Evolutionary conservation across 2,888 invertebrate species (phyloP), one percentile per base, ranked within the genome.

Genomic region (Tubulanus polymorphus): DNA sequence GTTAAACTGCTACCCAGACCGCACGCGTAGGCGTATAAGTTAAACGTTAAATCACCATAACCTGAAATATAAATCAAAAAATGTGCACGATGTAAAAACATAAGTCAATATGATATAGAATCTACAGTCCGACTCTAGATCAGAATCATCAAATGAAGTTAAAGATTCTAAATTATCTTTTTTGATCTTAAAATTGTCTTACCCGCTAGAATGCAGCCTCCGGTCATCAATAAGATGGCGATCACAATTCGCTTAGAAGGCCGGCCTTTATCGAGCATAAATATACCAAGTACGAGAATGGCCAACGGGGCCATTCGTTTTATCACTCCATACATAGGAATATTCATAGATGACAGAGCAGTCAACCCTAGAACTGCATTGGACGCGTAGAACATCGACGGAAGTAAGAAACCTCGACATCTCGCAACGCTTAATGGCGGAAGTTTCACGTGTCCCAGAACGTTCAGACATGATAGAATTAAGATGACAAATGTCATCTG

Each of bases 321-420:
- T 27, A 83, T 63, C 2, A 82, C 80, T 1, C 81, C 81, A 65
- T 83, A 83, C 75, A 82, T 79, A 1, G 83, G 83, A 62, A 83
- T 79, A 57, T 82, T 82, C 78, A 83, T 81, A 50, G 82, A 82
- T 59, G 80, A 77, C 27, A 83, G 72, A 1, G 83, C 82, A 57
- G 75, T 75, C 32, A 83, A 74, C 8, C 81, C 78, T 32, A 82
- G 68, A 48, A 81, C 76, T 35, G 81, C 75, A 58, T 83, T 80
- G 1, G 81, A 57, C 1, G 78, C 79, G 67, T 80, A 81, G 59
- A 81, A 80, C 10, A 82, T 50, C 0, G 82, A 80, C 1, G 82
- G 81, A 28, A 79, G 61, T 3, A 80, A 65, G 66, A 83, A 80
- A 46, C 71, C 70, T 30, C 69, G 66, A 28, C 80, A 81, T 49